Evolutionary conservation across 1,140 invertebrate species (phyloP).

Genomic region (Orius insidiosus): DNA sequence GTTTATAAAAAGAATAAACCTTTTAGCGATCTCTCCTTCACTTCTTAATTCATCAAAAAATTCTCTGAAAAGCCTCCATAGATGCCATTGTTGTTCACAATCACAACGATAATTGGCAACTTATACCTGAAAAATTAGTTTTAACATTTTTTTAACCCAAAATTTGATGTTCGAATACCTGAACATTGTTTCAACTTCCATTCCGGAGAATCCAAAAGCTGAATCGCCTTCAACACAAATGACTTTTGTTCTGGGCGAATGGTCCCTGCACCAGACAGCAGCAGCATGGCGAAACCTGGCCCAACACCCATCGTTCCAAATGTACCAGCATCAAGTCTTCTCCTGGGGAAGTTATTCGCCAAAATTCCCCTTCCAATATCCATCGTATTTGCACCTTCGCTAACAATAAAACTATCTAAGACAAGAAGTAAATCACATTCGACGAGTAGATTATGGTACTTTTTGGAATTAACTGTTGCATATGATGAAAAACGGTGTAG

Average conservation of each 20-base stretch:
- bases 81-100: constrained; percentile 94
- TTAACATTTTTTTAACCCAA: too few relatives aligned
- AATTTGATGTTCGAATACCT: constrained; percentile 33
- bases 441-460: constrained; percentile 22
- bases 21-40: constrained; percentile 36
- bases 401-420: constrained; percentile 76
- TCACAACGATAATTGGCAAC: constrained; percentile 74
- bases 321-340: constrained; percentile 76
- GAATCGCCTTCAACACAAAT: constrained; percentile 60
- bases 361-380: constrained; percentile 86
- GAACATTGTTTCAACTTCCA: constrained; percentile 94
- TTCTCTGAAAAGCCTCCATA: constrained; percentile 66
- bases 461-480: constrained; percentile 51
- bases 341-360: constrained; percentile 60
- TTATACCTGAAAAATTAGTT: constrained; percentile 50
- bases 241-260: constrained; percentile 62
- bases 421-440: not conserved
- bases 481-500: constrained; percentile 72
- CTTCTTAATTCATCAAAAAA: constrained; percentile 49
- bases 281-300: constrained; percentile 79
- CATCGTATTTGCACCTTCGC: constrained; percentile 97
- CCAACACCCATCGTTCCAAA: constrained; percentile 97
- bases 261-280: constrained; percentile 70
- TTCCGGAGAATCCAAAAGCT: constrained; percentile 92
- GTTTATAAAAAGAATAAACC: not conserved